Evolutionary conservation across 2,113 vertebrate genomes (phyloP), one percentile per base, ranked within the genome.

Genomic region (Scopus umbretta): DNA sequence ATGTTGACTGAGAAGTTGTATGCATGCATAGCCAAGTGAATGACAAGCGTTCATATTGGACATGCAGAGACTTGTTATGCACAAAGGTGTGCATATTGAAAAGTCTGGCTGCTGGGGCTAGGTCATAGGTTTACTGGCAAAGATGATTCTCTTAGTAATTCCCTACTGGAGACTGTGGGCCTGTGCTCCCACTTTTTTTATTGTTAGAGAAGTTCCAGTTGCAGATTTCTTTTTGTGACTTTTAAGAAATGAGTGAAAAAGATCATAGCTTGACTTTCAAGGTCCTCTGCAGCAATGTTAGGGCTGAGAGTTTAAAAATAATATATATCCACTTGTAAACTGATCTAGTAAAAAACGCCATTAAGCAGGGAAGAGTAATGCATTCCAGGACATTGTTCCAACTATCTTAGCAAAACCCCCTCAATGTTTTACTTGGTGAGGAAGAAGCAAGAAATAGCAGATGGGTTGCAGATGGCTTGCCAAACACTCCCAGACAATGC

Each of bases 361-460:
- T 90, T 87, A 90, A 79, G 45, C 52, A 38, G 17, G 23, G 73
- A 80, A 90, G 47, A 66, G 22, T 72, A 84, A 84, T 76, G 47
- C 43, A 32, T 84, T 90, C 82, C 90, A 96, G 52, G 42, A 92
- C 47, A 16, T 52, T 58, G 47, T 75, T 92, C 86, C 92, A 94
- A 52, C 36, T 80, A 23, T 80, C 52, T 75, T 36, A 87, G 82
- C 68, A 87, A 94, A 96, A 87, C 15, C 63, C 89, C 26, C 36
- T 90, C 73, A 72, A 13, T 90, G 78, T 88, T 94, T 96, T 84
- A 84, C 86, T 94, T 92, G 58, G 73, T 86, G 78, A 94, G 47
- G 68, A 94, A 71, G 68, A 52, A 80, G 67, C 25, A 65, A 94
- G 72, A 83, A 90, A 92, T 71, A 94, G 82, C 73, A 90, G 86